These are phyloP conservation scores for Aratinga solstitialis DNA, from an alignment of 2,797 vertebrate genomes.

Conservation along the genomic window DNA sequence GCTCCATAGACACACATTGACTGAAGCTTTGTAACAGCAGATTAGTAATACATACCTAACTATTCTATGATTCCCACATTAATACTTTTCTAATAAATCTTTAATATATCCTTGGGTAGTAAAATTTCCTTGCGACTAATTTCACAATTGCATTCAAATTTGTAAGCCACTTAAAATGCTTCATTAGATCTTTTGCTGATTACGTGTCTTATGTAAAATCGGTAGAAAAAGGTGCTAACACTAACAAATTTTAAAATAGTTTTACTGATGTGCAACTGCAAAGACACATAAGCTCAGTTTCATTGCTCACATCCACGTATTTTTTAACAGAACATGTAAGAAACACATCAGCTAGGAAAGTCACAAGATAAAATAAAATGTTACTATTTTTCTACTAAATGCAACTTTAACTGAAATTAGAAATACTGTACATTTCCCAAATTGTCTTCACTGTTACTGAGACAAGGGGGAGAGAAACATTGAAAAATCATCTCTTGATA, in stretches of 20 bases:
- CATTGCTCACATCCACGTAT: neutral
- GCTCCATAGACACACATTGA: neutral
- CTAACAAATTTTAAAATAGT: neutral
- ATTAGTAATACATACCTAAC: neutral
- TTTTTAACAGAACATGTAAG: neutral
- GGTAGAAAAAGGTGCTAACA: neutral
- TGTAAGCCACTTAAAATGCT: neutral
- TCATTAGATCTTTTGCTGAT: neutral
- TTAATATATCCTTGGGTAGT: neutral
- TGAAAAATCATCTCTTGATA: neutral
- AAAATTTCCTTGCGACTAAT: neutral
- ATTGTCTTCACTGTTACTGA: neutral
- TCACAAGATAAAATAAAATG: neutral
- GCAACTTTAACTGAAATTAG: neutral
- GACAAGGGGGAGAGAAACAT: rapidly evolving
- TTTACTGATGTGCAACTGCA: neutral
- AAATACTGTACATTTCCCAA: neutral
- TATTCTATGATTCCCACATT: neutral
- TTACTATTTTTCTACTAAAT: neutral
- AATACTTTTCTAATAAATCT: neutral
- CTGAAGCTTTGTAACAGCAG: neutral
- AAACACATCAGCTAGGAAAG: neutral
- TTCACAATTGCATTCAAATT: neutral
- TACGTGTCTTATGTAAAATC: rapidly evolving
- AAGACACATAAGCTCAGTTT: neutral